A percentile compares a stretch with the other conserved stretches of the same genome.
Evolutionary conservation across 2,888 invertebrate species (phyloP).

Genomic region (Barypeithes pellucidus): DNA sequence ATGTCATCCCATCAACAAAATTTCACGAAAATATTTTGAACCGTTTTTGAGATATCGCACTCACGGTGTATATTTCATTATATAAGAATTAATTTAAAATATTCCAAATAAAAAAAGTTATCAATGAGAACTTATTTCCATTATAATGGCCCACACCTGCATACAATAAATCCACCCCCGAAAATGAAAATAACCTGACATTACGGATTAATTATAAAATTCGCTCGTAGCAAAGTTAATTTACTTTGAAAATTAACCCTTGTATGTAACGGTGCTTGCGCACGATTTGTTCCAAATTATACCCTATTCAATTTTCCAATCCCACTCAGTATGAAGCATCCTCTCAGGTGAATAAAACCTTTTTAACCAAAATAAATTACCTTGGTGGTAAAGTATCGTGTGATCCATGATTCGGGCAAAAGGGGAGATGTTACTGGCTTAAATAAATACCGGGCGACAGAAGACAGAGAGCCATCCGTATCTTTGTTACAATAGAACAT

Average conservation of each 20-base stretch:
- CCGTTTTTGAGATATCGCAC: too few relatives aligned
- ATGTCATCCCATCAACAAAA: too few relatives aligned
- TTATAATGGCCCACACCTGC: too few relatives aligned
- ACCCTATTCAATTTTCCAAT: conserved; percentile 15
- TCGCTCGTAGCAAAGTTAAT: neutral
- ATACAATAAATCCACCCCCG: neutral
- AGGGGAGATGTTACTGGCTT: neutral
- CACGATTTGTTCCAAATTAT: conserved; percentile 15
- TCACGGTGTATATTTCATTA: too few relatives aligned
- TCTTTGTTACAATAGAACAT: too few relatives aligned
- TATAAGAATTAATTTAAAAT: too few relatives aligned
- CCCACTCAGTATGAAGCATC: conserved; percentile 6
- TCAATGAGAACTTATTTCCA: too few relatives aligned
- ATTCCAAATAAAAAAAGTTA: too few relatives aligned
- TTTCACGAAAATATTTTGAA: too few relatives aligned
- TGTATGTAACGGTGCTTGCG: conserved; percentile 5
- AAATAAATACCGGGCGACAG: too few relatives aligned
- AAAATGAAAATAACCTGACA: neutral
- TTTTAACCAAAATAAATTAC: conserved; percentile 17
- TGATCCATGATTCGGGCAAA: neutral
- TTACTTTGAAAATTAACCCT: conserved; percentile 19
- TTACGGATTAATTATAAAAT: conserved; percentile 8
- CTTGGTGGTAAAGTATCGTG: neutral
- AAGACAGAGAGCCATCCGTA: too few relatives aligned
- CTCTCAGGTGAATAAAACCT: conserved; percentile 17